Conservation (phyloP, 2,888 invertebrate species). For the Oscheius sp. region DNA sequence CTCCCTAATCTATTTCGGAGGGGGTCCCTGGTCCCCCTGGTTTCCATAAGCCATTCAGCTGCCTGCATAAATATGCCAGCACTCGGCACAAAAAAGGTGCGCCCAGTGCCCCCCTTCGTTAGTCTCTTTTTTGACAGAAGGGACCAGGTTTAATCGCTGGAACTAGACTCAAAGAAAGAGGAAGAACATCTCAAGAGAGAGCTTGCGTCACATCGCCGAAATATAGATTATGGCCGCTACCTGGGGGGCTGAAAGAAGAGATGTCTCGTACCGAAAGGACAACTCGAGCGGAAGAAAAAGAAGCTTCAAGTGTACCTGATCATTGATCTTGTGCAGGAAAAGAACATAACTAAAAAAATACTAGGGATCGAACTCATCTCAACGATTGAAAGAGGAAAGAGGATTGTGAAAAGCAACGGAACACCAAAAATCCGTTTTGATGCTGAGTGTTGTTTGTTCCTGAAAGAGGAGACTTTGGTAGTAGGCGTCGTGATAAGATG, state of each 20-base stretch:
- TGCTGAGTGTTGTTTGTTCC: not conserved
- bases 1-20: not conserved
- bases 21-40: not conserved
- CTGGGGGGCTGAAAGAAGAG: not conserved
- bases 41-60: constrained; percentile 24
- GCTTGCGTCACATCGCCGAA: constrained; percentile 4
- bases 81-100: not conserved
- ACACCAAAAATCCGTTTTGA: no score
- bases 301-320: no score
- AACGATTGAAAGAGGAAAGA: not conserved
- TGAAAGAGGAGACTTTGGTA: not conserved
- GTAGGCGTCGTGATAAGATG: not conserved
- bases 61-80: constrained; percentile 15
- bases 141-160: not conserved
- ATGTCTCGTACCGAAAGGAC: not conserved
- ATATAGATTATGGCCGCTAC: constrained; percentile 21
- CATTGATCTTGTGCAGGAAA: not conserved
- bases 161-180: not conserved
- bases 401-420: not conserved
- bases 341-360: not conserved
- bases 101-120: no score
- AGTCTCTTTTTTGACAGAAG: not conserved
- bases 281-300: not conserved
- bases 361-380: not conserved
- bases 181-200: not conserved